Percentiles rank a stretch among this genome's conserved stretches.
Conservation (phyloP, 2,797 vertebrate genomes). For the Setipinna tenuifilis region DNA sequence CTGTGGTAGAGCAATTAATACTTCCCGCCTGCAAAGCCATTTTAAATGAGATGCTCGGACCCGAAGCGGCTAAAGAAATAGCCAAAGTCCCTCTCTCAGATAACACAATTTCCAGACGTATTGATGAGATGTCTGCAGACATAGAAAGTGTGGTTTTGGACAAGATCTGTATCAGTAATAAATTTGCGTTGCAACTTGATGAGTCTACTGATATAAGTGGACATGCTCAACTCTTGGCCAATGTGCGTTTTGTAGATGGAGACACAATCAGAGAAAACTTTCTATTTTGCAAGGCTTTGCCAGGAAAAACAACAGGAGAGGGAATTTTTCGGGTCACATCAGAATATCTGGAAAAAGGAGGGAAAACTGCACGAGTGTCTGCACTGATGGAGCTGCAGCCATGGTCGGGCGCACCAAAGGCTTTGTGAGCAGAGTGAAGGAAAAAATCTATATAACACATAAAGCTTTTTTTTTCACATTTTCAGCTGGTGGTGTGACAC, state of each 20-base stretch:
- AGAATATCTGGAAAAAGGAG: constrained; percentile 43
- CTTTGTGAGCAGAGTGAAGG: too few relatives aligned
- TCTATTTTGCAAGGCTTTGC: constrained; percentile 48
- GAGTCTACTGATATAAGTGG: constrained; percentile 46
- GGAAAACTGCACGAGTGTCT: too few relatives aligned
- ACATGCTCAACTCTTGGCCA: constrained; percentile 44
- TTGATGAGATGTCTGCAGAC: constrained; percentile 29
- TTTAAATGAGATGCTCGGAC: constrained; percentile 32
- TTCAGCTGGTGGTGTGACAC: too few relatives aligned
- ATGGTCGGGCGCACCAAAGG: constrained; percentile 23
- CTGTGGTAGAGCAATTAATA: constrained; percentile 34
- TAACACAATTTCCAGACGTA: constrained; percentile 25
- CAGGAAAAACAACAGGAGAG: constrained; percentile 51
- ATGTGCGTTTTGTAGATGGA: constrained; percentile 50
- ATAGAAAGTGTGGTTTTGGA: constrained; percentile 28
- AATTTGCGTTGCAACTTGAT: constrained; percentile 48
- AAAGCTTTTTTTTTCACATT: too few relatives aligned
- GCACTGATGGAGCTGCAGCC: constrained; percentile 45
- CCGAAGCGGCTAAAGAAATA: constrained; percentile 17
- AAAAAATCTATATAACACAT: too few relatives aligned
- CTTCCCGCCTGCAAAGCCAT: constrained; percentile 34
- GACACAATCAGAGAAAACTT: constrained; percentile 49
- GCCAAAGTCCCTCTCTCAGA: constrained; percentile 33
- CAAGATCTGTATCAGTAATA: constrained; percentile 26
- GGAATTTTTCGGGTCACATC: constrained; percentile 47